Conservation (phyloP, 2,797 vertebrate species). For the Megalops cyprinoides region DNA sequence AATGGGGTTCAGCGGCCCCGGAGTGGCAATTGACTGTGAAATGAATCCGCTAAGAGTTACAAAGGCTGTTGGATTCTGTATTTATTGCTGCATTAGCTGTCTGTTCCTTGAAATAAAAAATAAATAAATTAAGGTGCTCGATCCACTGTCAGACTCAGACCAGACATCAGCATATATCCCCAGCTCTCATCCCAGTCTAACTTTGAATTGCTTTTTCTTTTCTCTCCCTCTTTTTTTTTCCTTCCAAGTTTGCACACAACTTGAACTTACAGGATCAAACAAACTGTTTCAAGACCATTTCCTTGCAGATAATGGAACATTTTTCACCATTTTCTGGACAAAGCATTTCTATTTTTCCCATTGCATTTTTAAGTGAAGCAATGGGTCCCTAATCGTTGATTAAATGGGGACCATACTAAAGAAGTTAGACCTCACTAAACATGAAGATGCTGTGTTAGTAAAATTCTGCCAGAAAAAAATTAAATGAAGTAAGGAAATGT, state of each 20-base stretch:
- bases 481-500: too few species aligned
- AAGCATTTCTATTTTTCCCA: neutral
- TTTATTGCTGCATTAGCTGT: conserved; percentile 49
- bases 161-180: conserved; percentile 5
- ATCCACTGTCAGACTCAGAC: conserved; percentile 26
- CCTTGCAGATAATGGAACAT: neutral
- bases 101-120: conserved; percentile 39
- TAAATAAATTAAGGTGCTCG: conserved; percentile 41
- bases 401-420: neutral
- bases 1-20: conserved; percentile 39
- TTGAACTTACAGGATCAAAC: conserved; percentile 18
- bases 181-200: neutral
- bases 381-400: neutral
- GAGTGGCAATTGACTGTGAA: conserved; percentile 56
- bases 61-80: conserved; percentile 52
- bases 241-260: neutral
- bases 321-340: neutral
- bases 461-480: neutral
- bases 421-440: neutral
- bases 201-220: neutral
- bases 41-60: conserved; percentile 57
- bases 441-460: too few species aligned
- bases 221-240: neutral
- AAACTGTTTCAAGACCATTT: neutral
- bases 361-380: neutral